Evolutionary conservation across 2,888 invertebrate genomes (phyloP).

Genomic region (Hydraecia micacea): DNA sequence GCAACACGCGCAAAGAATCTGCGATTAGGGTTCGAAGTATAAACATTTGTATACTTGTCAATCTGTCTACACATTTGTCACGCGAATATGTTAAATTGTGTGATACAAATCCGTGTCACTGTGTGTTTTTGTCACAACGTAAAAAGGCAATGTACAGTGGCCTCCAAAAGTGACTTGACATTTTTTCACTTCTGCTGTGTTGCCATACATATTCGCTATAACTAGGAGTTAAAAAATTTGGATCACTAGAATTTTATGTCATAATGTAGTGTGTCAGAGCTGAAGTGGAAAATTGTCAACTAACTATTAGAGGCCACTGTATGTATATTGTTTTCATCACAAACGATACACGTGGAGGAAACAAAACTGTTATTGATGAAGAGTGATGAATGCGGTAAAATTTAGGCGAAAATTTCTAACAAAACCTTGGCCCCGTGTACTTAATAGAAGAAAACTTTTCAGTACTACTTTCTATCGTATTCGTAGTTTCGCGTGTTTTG

Average conservation of each 20-base stretch:
- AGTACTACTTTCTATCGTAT: not conserved
- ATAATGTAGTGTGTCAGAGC: not conserved
- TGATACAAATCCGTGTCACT: constrained; percentile 5
- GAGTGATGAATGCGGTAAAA: not conserved
- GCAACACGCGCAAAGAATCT: constrained; percentile 56
- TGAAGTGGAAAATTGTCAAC: no score
- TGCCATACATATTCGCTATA: no score
- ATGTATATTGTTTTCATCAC: constrained; percentile 11
- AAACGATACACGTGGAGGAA: constrained; percentile 9
- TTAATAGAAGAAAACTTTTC: not conserved
- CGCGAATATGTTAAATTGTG: constrained; percentile 19
- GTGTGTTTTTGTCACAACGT: constrained; percentile 15
- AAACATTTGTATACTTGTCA: constrained; percentile 54
- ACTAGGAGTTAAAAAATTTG: not conserved
- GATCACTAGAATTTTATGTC: not conserved
- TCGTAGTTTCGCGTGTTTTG: constrained; percentile 23
- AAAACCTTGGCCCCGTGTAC: not conserved
- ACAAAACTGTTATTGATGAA: constrained; percentile 18
- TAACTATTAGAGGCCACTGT: not conserved
- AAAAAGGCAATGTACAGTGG: constrained; percentile 10
- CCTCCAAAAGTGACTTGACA: not conserved
- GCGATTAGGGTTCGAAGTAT: constrained; percentile 52
- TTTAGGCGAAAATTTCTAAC: not conserved
- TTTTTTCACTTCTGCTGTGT: not conserved
- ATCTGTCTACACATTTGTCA: constrained; percentile 50